phyloP scores from a whole-genome alignment of 2,113 vertebrate genomes.

The Strigops habroptila region DNA sequence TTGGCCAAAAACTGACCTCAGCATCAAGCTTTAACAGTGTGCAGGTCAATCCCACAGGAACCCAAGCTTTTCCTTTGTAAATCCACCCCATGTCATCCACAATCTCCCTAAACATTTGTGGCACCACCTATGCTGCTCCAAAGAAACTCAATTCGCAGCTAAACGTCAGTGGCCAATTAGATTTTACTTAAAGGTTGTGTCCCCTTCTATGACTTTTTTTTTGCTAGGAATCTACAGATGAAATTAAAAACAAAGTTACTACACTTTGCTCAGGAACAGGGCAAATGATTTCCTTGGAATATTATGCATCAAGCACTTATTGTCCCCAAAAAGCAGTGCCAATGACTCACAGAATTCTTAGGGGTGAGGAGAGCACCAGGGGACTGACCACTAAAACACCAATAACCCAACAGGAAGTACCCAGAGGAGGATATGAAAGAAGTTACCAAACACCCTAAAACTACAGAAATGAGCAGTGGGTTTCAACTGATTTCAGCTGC shows the following conservation, averaged over 20 bases:
- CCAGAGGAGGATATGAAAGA: background rate
- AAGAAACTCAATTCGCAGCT: background rate
- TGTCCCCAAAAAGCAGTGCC: background rate
- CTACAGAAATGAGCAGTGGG: background rate
- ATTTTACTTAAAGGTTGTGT: background rate
- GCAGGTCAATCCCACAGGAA: slow-evolving; percentile 2
- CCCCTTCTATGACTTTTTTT: accelerated
- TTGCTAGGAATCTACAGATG: accelerated
- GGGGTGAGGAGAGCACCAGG: accelerated
- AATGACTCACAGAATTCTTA: background rate
- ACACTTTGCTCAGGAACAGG: background rate
- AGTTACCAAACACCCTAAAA: accelerated
- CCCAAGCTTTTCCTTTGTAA: background rate
- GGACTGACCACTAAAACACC: background rate
- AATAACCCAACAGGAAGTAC: background rate
- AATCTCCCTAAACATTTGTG: background rate
- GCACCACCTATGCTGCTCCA: background rate
- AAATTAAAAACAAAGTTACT: background rate
- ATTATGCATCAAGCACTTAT: accelerated
- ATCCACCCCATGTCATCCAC: background rate
- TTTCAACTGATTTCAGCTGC: background rate
- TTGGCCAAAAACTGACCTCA: slow-evolving; percentile 60
- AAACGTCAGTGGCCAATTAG: background rate
- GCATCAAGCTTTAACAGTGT: slow-evolving; percentile 89
- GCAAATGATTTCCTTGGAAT: background rate